Evolutionary conservation across 2,113 vertebrate genomes (phyloP), one percentile per base, ranked within the genome.

Genomic region (Petrocephalus microphthalmus): DNA sequence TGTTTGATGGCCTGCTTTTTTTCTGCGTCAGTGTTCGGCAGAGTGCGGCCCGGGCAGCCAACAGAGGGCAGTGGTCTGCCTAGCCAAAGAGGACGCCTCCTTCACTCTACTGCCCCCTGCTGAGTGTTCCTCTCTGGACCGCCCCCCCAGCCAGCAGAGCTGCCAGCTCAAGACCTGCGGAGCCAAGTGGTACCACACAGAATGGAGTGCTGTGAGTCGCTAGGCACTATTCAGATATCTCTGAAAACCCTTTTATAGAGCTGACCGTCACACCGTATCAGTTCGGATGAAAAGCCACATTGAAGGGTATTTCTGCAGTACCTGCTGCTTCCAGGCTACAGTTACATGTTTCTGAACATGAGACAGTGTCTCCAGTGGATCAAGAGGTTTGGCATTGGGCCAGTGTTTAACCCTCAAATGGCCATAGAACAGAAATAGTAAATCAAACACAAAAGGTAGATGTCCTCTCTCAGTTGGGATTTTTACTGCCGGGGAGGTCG

Each of bases 101-200:
- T 95, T 97, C 87, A 91, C 94, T 0, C 93, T 96, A 88, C 92
- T 97, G 93, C 95, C 96, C 0, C 94, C 93, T 0, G 94, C 96
- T 0, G 97, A 98, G 88, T 99, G 98, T 82, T 96, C 97, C 0
- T 97, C 96, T 88, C 92, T 98, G 94, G 97, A 99, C 82, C 95
- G 92, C 52, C 98, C 98, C 0, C 95, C 96, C 81, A 93, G 93
- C 91, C 97, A 98, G 93, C 98, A 99, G 84, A 95, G 95, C 91
- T 99, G 98, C 94, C 94, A 95, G 92, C 95, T 97, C 88, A 97
- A 97, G 90, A 93, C 96, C 45, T 99, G 98, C 15, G 98, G 97
- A 11, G 96, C 96, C 7, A 98, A 97, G 88, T 99, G 98, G 98
- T 98, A 97, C 93, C 94, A 96, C 92, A 99, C 98, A 1, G 98